Base-by-base conservation (phyloP, 2,888 invertebrate species). In the Spodoptera littoralis region DNA sequence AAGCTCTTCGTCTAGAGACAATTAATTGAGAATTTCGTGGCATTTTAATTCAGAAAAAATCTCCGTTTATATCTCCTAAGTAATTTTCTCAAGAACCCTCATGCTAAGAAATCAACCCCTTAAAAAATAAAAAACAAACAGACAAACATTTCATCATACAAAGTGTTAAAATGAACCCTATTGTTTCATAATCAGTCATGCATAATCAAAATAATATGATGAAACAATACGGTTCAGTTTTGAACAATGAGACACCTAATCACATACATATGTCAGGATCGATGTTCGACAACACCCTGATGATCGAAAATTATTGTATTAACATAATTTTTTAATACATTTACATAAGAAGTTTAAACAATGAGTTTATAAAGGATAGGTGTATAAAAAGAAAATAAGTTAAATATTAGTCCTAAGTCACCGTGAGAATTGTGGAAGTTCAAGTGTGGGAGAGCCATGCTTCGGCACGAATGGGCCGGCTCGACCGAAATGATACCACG, bases 181-280 rank as follows among this genome's bases (percentile, higher is more conserved):
- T 79, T 80, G 79, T 78, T 63, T 73, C 59, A 66, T 66, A 57
- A 73, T 65, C 61, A 59, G 65, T 76, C 76, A 80, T 78, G 73
- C 78, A 78, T 80, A 70, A 78, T 77, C 65, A 66, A 64, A 73
- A 67, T 36, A 36, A 36, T 70, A 67, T 66, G 57, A 62, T 65
- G 56, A 57, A 72, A 80, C 80, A 79, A 79, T 80, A 60, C 71
- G 56, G 18, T 43, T 55, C 8, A 45, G 54, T 66, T 61, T 71
- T 51, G 64, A 74, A 79, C 80, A 79, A 79, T 79, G 71, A 62
- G 54, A 18, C 24, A 62, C 68, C 79, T 78, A 73, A 79, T 71
- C 71, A 55, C 59, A 65, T 65, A 70, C 58, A 68, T 56, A 60
- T 64, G 63, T 77, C 45, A 43, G 55, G 44, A 57, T 63, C 42